Evolutionary conservation across 2,888 invertebrate genomes (phyloP).

Genomic region (Yponomeuta malinellus): DNA sequence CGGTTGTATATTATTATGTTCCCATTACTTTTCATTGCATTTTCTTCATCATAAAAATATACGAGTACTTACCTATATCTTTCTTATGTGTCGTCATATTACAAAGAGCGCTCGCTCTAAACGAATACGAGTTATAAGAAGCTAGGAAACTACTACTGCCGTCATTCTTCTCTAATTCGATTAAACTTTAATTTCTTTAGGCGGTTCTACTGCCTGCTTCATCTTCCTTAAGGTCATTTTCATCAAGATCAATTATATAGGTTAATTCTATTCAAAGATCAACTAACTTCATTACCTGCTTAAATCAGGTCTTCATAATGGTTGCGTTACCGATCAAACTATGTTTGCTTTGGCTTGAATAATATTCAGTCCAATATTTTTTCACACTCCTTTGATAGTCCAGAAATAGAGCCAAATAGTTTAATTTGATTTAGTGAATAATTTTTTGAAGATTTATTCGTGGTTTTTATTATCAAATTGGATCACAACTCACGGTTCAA

Average conservation of each 20-base stretch:
- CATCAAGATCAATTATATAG: slow-evolving; percentile 42
- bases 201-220: slow-evolving; percentile 46
- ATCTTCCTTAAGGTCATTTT: slow-evolving; percentile 51
- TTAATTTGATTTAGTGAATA: slow-evolving; percentile 4
- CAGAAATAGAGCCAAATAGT: not conserved
- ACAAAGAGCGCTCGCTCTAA: not conserved
- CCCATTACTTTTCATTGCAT: not conserved
- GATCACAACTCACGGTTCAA: slow-evolving; percentile 16
- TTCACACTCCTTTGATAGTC: slow-evolving; percentile 1
- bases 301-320: not conserved
- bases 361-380: slow-evolving; percentile 5
- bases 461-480: slow-evolving; percentile 15
- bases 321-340: not conserved
- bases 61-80: not conserved
- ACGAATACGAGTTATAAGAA: not conserved
- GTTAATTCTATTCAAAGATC: slow-evolving; percentile 44
- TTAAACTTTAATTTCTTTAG: slow-evolving; percentile 61
- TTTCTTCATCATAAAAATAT: slow-evolving; percentile 4
- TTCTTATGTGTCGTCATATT: not conserved
- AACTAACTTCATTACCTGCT: slow-evolving; percentile 14
- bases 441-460: not conserved
- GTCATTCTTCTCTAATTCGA: slow-evolving; percentile 45
- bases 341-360: not conserved
- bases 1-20: slow-evolving; percentile 8
- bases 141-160: not conserved